These are phyloP conservation scores for Mechanitis messenoides DNA, from an alignment of 2,888 invertebrate genomes.

Conservation along the genomic window DNA sequence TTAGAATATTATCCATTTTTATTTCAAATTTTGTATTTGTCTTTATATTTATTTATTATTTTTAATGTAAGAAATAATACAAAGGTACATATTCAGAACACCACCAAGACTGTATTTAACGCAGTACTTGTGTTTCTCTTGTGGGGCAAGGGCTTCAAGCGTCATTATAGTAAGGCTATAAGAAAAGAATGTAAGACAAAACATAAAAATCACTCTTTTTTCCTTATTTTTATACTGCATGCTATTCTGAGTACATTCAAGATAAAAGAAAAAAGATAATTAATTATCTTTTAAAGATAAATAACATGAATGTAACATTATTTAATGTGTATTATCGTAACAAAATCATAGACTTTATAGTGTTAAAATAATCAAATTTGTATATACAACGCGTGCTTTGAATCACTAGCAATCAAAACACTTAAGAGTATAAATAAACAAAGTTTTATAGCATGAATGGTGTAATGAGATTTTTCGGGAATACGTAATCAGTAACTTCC, in stretches of 20 bases:
- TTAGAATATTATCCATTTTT: too few relatives aligned
- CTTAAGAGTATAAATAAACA: constrained; percentile 6
- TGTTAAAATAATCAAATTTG: neutral
- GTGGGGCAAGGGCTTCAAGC: neutral
- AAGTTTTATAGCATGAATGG: constrained; percentile 1
- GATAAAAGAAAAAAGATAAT: too few relatives aligned
- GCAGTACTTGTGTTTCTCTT: constrained; percentile 5
- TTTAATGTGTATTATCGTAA: too few relatives aligned
- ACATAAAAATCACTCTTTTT: neutral
- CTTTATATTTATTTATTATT: too few relatives aligned
- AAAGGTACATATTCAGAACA: neutral
- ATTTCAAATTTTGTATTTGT: too few relatives aligned
- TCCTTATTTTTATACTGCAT: neutral
- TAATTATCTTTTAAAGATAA: too few relatives aligned
- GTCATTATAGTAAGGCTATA: neutral
- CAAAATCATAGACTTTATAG: too few relatives aligned
- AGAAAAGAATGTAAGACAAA: neutral
- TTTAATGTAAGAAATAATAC: too few relatives aligned
- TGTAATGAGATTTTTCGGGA: constrained; percentile 10
- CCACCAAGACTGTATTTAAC: neutral
- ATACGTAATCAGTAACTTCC: constrained; percentile 10
- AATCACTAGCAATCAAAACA: too few relatives aligned
- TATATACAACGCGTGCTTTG: too few relatives aligned
- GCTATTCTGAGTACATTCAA: neutral
- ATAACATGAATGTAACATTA: too few relatives aligned